These are phyloP conservation scores for Apogon talboti DNA, from an alignment of 2,797 vertebrate species.

Conservation along the genomic window DNA sequence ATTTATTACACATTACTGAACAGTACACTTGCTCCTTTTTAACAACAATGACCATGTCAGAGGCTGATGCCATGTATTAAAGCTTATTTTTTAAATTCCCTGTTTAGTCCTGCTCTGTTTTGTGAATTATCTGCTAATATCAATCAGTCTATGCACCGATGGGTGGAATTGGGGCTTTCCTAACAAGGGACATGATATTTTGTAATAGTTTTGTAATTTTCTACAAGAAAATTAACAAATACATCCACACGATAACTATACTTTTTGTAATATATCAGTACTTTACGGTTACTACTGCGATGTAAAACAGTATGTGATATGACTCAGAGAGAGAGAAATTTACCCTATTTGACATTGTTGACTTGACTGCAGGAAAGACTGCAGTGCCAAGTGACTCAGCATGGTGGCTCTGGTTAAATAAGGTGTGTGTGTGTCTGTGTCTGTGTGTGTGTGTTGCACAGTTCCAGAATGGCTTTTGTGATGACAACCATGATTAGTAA, in stretches of 20 bases:
- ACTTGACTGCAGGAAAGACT: slow-evolving; percentile 51
- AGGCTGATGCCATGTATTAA: background rate
- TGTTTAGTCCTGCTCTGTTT: too few relatives aligned
- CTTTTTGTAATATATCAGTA: too few relatives aligned
- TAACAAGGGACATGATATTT: too few relatives aligned
- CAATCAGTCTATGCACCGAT: too few relatives aligned
- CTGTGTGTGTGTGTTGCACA: background rate
- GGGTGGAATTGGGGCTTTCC: too few relatives aligned
- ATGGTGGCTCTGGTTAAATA: slow-evolving; percentile 38
- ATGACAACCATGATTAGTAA: too few relatives aligned
- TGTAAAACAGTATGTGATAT: slow-evolving; percentile 19
- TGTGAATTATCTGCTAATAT: too few relatives aligned
- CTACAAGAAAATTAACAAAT: too few relatives aligned
- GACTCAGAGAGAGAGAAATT: slow-evolving; percentile 24
- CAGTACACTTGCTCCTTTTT: background rate
- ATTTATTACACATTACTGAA: slow-evolving; percentile 15
- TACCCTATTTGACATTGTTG: slow-evolving; percentile 49
- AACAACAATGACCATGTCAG: background rate
- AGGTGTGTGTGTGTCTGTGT: slow-evolving; percentile 2
- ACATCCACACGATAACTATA: too few relatives aligned
- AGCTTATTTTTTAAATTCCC: too few relatives aligned
- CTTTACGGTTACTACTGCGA: background rate
- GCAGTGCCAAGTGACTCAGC: slow-evolving; percentile 67
- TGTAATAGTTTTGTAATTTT: too few relatives aligned
- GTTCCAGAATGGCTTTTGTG: too few relatives aligned